These are phyloP conservation scores for Poicephalus meyeri DNA, from an alignment of 2,113 vertebrate genomes.

Conservation along the genomic window DNA sequence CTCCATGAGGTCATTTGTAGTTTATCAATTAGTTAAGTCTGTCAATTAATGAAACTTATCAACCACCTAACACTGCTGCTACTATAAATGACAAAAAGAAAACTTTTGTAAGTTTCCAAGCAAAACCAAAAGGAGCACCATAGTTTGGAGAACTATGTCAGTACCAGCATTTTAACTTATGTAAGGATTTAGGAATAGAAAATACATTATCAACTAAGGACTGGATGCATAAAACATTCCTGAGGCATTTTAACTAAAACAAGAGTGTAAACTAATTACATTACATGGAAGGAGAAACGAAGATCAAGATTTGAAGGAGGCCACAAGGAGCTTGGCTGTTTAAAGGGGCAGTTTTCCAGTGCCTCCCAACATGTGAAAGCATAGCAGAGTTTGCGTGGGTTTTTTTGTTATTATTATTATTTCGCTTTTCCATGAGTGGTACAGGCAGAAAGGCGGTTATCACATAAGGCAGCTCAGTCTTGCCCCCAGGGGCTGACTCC, in stretches of 20 bases:
- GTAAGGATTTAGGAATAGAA: not conserved
- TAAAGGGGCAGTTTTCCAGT: no score
- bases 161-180: not conserved
- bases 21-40: not conserved
- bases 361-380: not conserved
- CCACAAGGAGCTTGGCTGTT: not conserved
- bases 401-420: fast-evolving
- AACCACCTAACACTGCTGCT: not conserved
- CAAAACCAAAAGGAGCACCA: not conserved
- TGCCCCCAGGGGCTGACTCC: not conserved
- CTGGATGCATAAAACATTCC: not conserved
- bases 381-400: not conserved
- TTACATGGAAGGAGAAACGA: fast-evolving
- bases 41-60: not conserved
- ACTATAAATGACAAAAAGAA: not conserved
- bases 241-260: not conserved
- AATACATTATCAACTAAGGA: not conserved
- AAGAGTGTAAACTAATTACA: not conserved
- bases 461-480: not conserved
- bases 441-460: not conserved
- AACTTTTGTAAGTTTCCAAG: not conserved
- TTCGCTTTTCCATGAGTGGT: not conserved
- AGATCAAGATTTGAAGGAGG: not conserved
- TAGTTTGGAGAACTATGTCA: not conserved
- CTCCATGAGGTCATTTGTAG: not conserved